phyloP scores from a whole-genome alignment of 2,888 invertebrate genomes.

The Aphodius granarius region DNA sequence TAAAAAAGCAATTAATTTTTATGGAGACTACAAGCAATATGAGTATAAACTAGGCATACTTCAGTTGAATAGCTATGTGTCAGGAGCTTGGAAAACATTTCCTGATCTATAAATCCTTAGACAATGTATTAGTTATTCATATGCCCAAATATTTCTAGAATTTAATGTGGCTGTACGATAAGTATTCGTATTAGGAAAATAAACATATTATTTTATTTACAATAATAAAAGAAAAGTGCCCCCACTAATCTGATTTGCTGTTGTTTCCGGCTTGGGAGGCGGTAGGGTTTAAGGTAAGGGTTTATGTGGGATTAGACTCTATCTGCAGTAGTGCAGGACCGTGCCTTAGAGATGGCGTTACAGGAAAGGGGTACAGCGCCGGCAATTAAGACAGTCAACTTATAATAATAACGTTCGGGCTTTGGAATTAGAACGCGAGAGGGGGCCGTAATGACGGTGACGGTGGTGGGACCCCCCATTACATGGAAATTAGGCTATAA shows the following conservation, averaged over 20 bases:
- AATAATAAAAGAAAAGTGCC: not conserved
- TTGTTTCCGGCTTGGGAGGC: not conserved
- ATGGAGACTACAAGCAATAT: not conserved
- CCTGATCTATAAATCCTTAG: not conserved
- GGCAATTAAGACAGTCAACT: constrained; percentile 43
- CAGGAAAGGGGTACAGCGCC: constrained; percentile 23
- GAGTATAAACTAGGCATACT: no score
- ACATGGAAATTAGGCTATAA: constrained; percentile 42
- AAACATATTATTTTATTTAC: no score
- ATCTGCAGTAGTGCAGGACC: constrained; percentile 11
- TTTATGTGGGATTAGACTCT: constrained; percentile 5
- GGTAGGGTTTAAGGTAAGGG: constrained; percentile 1
- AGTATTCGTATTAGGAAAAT: no score
- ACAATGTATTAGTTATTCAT: not conserved
- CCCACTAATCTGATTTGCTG: not conserved
- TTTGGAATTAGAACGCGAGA: constrained; percentile 37
- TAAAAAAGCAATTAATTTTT: not conserved
- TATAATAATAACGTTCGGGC: constrained; percentile 41
- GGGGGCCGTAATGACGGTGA: constrained; percentile 32
- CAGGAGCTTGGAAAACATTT: not conserved
- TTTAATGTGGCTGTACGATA: no score
- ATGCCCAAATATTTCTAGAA: no score
- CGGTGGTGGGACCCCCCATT: constrained; percentile 39
- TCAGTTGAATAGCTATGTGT: not conserved
- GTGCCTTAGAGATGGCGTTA: not conserved